Evolutionary conservation across 2,888 invertebrate genomes (phyloP), one percentile per base, ranked within the genome.

Genomic region (Penaeus monodon): DNA sequence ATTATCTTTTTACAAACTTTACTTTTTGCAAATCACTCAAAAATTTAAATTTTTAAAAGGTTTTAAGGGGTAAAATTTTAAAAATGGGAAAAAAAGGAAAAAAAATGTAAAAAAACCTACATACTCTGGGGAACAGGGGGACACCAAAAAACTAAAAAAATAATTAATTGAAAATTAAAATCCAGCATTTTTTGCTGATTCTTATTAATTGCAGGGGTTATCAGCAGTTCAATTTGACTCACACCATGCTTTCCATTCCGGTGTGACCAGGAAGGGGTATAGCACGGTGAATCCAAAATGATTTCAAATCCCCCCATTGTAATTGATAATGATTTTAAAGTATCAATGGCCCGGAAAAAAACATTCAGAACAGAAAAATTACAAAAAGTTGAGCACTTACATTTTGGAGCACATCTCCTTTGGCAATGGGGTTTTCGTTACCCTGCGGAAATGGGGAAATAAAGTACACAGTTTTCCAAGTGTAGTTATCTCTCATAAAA

Each of bases 361-460:
- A 88, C 85, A 85, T 73, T 88, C 64, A 81, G 91, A 91, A 91
- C 89, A 89, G 85, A 66, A 64, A 38, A 88, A 90, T 89, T 86
- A 91, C 89, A 91, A 88, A 89, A 89, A 91, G 77, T 87, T 86
- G 73, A 57, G 57, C 93, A 96, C 97, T 96, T 94, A 97, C 97
- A 97, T n/a, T 93, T 97, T 98, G 93, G 97, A 97, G 95, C 98
- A 98, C 92, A 98, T 95, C 95, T 98, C 98, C 97, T 98, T 97
- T 91, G 98, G 97, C 93, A 98, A 95, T 91, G 97, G 97, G 92
- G 96, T n/a, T 96, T 94, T 98, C 98, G 94, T 98, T 98, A 93
- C 98, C 98, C 98, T 98, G 94, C 85, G 85, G 74, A 90, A 89
- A 76, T 70, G 33, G 14, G 77, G n/a, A n/a, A 44, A 44, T 27